Base-by-base conservation (phyloP, 2,797 vertebrate species). In the Hoplostethus mediterraneus region DNA sequence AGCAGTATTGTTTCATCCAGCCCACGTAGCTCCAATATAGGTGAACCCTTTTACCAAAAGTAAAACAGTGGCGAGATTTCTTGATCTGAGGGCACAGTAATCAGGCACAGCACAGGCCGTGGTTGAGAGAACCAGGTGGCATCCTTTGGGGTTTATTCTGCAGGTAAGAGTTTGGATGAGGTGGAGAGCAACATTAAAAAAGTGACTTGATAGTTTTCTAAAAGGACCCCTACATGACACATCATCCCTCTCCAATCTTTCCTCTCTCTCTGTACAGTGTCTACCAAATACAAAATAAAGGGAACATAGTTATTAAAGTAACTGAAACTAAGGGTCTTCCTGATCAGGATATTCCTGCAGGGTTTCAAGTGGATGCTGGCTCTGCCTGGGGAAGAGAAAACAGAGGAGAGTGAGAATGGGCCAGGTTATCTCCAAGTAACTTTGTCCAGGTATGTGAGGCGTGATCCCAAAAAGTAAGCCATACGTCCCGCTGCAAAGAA, bases 261-360 rank as follows among this genome's bases (percentile, higher is more conserved):
- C 59, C 76, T 78, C 68, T 81, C 48, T 74, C 69, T 67, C 28
- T 28, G 28, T 3, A 28, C 28, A 28, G 28, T 28, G 28, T 28
- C 28, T 28, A 28, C 28, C 28, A 28, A 28, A 28, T 28, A 28
- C 28, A 28, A 28, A 28, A 28, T 28, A 28, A 28, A 28, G 28
- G 28, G 28, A 28, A 28, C 2, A 28, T 28, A 28, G 28, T 28
- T 28, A 28, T 2, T 28, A 28, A 28, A 86, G 75, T 55, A 47
- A 75, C 67, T 51, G 55, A 80, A 65, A 60, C 73, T 21, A 62
- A 55, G 75, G 55, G 57, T 71, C 54, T 28, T 74, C 52, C 65
- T 73, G 66, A 69, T 71, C 71, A 45, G 40, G 63, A 52, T 36
- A 6, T 66, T 48, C 71, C 44, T 79, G 44, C 59, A 31, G 25